phyloP scores from a whole-genome alignment of 2,797 vertebrate genomes.

The Podargus strigoides region DNA sequence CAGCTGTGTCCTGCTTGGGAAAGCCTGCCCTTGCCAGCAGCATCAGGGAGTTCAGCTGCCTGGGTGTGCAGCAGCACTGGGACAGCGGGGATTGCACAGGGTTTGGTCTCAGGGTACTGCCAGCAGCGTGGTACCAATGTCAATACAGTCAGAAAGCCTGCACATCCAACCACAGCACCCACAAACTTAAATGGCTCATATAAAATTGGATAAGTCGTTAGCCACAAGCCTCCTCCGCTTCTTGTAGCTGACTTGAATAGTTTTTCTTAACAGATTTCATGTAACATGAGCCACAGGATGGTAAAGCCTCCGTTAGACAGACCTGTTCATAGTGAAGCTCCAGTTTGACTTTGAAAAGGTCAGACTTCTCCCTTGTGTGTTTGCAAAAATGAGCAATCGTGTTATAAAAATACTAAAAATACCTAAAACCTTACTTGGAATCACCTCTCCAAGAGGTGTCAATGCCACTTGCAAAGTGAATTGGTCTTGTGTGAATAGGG shows the following conservation, averaged over 20 bases:
- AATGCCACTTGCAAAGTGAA: neutral
- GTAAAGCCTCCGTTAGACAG: neutral
- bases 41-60: neutral
- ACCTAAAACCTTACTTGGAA: neutral
- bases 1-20: neutral
- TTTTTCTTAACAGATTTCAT: neutral
- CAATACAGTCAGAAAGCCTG: neutral
- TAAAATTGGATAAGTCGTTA: neutral
- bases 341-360: slow-evolving; percentile 27
- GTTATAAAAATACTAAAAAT: slow-evolving; percentile 14
- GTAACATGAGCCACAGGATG: neutral
- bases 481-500: neutral
- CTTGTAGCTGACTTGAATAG: neutral
- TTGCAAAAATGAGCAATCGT: neutral
- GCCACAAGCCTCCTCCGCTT: neutral
- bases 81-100: neutral
- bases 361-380: neutral
- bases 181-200: neutral
- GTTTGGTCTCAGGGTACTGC: neutral
- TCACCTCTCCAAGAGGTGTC: neutral
- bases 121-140: rapidly evolving
- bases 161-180: neutral
- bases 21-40: neutral
- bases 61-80: neutral
- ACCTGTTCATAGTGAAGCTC: neutral